phyloP scores from a whole-genome alignment of 2,113 vertebrate genomes.

The Gambusia holbrooki region DNA sequence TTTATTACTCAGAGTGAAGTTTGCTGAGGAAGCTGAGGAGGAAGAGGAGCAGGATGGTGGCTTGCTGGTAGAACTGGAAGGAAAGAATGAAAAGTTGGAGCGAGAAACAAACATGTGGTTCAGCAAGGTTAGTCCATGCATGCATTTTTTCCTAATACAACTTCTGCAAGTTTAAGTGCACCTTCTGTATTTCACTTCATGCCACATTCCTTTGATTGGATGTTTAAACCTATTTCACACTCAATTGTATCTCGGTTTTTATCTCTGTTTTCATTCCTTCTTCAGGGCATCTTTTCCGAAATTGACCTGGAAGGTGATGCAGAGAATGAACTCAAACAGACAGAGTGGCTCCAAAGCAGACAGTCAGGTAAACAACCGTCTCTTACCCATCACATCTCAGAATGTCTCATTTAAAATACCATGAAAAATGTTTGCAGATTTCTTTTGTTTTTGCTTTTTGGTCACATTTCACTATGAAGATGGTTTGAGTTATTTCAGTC shows the following conservation, averaged over 20 bases:
- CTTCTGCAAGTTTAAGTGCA: too few relatives aligned
- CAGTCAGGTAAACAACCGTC: slow-evolving; percentile 40
- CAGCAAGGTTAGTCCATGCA: slow-evolving; percentile 83
- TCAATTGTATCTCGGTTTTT: not conserved
- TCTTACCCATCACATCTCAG: not conserved
- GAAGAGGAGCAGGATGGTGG: slow-evolving; percentile 78
- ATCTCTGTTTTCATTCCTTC: not conserved
- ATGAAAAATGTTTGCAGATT: too few relatives aligned
- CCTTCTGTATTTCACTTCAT: too few relatives aligned
- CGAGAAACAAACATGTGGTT: slow-evolving; percentile 91
- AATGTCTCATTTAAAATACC: not conserved
- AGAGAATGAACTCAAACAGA: slow-evolving; percentile 88
- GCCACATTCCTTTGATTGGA: not conserved
- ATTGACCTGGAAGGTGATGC: slow-evolving; percentile 86
- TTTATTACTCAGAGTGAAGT: slow-evolving; percentile 69
- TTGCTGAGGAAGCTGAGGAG: slow-evolving; percentile 64
- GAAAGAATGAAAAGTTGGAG: slow-evolving; percentile 83
- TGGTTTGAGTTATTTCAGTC: too few relatives aligned
- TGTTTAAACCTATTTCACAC: not conserved
- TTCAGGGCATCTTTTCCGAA: slow-evolving; percentile 88
- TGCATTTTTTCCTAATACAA: too few relatives aligned
- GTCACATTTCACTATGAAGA: too few relatives aligned
- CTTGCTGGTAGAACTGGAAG: slow-evolving; percentile 88
- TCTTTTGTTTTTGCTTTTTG: too few relatives aligned
- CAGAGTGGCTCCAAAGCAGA: slow-evolving; percentile 78